Evolutionary conservation across 1,140 invertebrate species (phyloP).

Genomic region (Condylostylus longicornis): DNA sequence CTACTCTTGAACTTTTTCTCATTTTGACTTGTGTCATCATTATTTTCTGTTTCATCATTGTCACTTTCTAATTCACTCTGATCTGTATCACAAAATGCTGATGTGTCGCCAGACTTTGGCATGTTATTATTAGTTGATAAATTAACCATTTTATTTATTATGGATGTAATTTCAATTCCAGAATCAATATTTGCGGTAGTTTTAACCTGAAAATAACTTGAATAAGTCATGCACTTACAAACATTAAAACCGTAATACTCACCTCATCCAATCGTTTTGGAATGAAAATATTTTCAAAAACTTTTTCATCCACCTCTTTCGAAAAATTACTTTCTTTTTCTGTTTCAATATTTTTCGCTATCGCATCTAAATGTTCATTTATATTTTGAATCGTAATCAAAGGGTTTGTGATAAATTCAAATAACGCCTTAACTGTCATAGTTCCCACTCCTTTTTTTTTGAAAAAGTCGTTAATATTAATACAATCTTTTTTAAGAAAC

Average conservation of each 20-base stretch:
- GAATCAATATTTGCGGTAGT: background rate
- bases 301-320: slow-evolving; percentile 73
- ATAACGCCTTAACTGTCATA: slow-evolving; percentile 79
- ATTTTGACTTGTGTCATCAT: slow-evolving; percentile 34
- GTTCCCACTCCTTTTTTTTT: slow-evolving; percentile 74
- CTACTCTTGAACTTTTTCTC: slow-evolving; percentile 48
- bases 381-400: slow-evolving; percentile 69
- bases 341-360: slow-evolving; percentile 52
- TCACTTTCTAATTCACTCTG: slow-evolving; percentile 35
- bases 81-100: slow-evolving; percentile 26
- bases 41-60: slow-evolving; percentile 23
- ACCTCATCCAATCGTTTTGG: slow-evolving; percentile 88
- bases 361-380: slow-evolving; percentile 57
- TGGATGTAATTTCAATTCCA: slow-evolving; percentile 14
- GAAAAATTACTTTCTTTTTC: no score
- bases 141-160: slow-evolving; percentile 2
- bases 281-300: slow-evolving; percentile 90
- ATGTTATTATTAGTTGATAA: slow-evolving; percentile 10
- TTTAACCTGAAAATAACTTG: background rate
- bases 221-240: slow-evolving; percentile 6
- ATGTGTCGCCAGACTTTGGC: slow-evolving; percentile 18
- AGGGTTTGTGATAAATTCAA: slow-evolving; percentile 90
- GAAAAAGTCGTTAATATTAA: slow-evolving; percentile 88
- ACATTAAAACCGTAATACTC: slow-evolving; percentile 11
- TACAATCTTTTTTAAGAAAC: slow-evolving; percentile 89